A percentile compares a stretch with the other conserved stretches of the same genome.
These are phyloP conservation scores for Athene noctua DNA, from an alignment of 2,113 vertebrate genomes.

Conservation along the genomic window DNA sequence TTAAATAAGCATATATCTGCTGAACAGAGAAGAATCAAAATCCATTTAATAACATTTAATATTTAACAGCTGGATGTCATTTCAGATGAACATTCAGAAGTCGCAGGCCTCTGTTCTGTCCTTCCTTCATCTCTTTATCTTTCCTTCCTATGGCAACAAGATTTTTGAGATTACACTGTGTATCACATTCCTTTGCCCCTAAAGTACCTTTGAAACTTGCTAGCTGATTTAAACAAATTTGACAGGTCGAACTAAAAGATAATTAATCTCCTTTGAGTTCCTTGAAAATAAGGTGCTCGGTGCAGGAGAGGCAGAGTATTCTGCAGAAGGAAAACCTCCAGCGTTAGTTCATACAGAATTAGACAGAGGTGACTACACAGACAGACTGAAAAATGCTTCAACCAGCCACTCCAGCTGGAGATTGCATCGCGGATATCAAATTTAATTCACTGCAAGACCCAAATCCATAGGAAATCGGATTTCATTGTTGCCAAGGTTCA, in stretches of 20 bases:
- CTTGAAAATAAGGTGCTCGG: not conserved
- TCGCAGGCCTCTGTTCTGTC: not conserved
- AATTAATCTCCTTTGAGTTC: not conserved
- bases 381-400: not conserved
- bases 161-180: not conserved
- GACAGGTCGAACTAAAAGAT: not conserved
- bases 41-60: not conserved
- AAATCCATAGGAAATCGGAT: not conserved
- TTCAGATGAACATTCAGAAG: not conserved
- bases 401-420: not conserved
- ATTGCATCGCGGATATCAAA: not conserved
- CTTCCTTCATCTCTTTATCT: not conserved
- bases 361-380: not conserved
- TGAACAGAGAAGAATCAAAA: not conserved
- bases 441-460: slow-evolving; percentile 17
- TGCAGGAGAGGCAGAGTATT: not conserved
- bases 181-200: not conserved
- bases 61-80: not conserved
- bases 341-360: not conserved
- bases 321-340: not conserved
- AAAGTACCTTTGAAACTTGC: not conserved
- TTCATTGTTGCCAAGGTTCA: not conserved
- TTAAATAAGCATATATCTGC: not conserved
- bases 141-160: not conserved
- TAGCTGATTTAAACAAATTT: not conserved